Evolutionary conservation across 2,113 vertebrate species (phyloP).

Genomic region (Megalops atlanticus): DNA sequence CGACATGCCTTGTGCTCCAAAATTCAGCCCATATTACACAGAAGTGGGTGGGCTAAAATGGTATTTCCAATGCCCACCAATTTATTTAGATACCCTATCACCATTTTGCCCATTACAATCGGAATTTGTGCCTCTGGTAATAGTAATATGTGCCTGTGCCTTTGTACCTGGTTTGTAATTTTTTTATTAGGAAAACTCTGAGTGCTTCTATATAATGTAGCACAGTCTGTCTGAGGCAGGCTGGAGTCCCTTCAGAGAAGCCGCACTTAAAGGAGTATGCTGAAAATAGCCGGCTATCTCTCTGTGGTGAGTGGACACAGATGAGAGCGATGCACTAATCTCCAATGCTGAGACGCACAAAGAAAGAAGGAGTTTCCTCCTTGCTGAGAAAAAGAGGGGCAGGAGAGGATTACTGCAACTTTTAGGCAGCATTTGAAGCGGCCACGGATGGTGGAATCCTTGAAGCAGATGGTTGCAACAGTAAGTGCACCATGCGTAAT

Average conservation of each 20-base stretch:
- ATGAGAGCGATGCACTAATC: conserved; percentile 14
- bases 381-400: background rate
- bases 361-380: background rate
- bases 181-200: background rate
- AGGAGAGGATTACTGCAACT: background rate
- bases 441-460: background rate
- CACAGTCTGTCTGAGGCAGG: background rate
- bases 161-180: too few relatives aligned
- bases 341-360: background rate
- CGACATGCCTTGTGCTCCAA: too few relatives aligned
- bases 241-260: conserved; percentile 27
- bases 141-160: too few relatives aligned
- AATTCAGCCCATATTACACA: too few relatives aligned
- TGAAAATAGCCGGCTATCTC: conserved; percentile 40
- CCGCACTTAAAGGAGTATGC: background rate
- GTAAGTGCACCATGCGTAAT: too few relatives aligned
- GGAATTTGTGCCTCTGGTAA: too few relatives aligned
- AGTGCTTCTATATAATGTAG: background rate
- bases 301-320: conserved; percentile 24
- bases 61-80: too few relatives aligned
- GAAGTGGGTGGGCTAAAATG: too few relatives aligned
- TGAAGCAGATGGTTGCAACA: background rate
- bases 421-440: background rate
- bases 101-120: too few relatives aligned
- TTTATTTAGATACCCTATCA: too few relatives aligned